Evolutionary conservation across 1,140 invertebrate genomes (phyloP).

Genomic region (Andricus grossulariae): DNA sequence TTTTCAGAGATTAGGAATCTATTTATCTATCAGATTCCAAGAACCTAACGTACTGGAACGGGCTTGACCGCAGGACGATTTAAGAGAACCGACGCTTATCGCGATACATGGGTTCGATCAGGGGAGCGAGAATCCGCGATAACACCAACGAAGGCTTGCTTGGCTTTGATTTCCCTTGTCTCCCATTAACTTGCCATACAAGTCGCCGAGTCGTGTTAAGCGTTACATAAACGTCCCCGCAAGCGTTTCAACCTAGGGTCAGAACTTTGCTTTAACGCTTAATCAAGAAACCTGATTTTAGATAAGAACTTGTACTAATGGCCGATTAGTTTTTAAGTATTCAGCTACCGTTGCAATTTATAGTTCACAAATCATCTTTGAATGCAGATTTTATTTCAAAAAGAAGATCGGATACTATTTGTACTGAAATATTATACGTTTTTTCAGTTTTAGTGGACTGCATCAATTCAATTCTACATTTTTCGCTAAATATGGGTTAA

Average conservation of each 20-base stretch:
- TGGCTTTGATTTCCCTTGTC: conserved; percentile 18
- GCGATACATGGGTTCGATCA: background rate
- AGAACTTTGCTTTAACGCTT: conserved; percentile 21
- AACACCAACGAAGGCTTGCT: background rate
- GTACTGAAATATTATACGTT: too few species aligned
- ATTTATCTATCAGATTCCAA: background rate
- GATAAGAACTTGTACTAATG: conserved; percentile 17
- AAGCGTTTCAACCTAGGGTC: background rate
- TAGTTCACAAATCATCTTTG: background rate
- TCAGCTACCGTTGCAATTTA: background rate
- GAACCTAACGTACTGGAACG: background rate
- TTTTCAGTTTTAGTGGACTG: too few species aligned
- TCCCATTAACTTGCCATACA: conserved; percentile 28
- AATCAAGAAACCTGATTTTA: conserved; percentile 5
- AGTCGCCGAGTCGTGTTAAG: conserved; percentile 1
- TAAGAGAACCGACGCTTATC: background rate
- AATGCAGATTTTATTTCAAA: background rate
- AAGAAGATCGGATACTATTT: too few species aligned
- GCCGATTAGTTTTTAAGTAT: background rate
- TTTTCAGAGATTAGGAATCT: conserved; percentile 5
- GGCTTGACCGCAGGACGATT: background rate
- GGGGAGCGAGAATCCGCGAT: background rate
- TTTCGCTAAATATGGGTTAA: too few species aligned
- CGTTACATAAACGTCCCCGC: background rate
- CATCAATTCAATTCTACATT: too few species aligned